phyloP scores from a whole-genome alignment of 2,888 invertebrate genomes.

The Apeira syringaria region DNA sequence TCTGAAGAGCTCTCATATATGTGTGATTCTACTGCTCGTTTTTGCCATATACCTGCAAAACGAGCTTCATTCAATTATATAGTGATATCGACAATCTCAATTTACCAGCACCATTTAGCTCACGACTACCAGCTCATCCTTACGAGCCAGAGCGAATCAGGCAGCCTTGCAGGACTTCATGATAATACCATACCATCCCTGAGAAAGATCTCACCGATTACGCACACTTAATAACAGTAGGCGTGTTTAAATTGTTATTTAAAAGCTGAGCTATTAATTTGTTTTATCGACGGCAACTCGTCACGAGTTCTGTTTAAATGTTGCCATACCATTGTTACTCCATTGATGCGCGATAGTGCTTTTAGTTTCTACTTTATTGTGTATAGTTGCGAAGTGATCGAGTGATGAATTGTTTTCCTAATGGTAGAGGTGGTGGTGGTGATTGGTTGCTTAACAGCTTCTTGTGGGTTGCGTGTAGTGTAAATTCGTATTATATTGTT shows the following conservation, averaged over 20 bases:
- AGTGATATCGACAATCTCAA: neutral
- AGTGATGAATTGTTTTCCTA: conserved; percentile 23
- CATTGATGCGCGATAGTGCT: conserved; percentile 6
- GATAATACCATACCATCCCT: conserved; percentile 54
- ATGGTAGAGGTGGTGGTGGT: conserved; percentile 15
- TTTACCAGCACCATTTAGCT: conserved; percentile 18
- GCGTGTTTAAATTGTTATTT: conserved; percentile 74
- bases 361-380: conserved; percentile 7
- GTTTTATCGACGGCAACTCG: conserved; percentile 29
- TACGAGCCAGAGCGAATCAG: conserved; percentile 15
- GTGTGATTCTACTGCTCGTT: too few relatives aligned
- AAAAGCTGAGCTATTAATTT: conserved; percentile 68
- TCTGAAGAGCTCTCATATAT: too few relatives aligned
- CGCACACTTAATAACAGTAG: conserved; percentile 55
- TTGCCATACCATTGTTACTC: conserved; percentile 22
- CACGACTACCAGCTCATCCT: conserved; percentile 12
- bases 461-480: neutral
- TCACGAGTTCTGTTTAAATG: conserved; percentile 30
- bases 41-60: too few relatives aligned
- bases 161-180: conserved; percentile 54
- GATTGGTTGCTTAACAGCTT: conserved; percentile 11
- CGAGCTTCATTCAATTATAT: too few relatives aligned
- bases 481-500: neutral
- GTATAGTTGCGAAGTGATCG: conserved; percentile 20
- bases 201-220: conserved; percentile 69